phyloP scores from a whole-genome alignment of 2,113 vertebrate genomes.

The Tenrec ecaudatus region DNA sequence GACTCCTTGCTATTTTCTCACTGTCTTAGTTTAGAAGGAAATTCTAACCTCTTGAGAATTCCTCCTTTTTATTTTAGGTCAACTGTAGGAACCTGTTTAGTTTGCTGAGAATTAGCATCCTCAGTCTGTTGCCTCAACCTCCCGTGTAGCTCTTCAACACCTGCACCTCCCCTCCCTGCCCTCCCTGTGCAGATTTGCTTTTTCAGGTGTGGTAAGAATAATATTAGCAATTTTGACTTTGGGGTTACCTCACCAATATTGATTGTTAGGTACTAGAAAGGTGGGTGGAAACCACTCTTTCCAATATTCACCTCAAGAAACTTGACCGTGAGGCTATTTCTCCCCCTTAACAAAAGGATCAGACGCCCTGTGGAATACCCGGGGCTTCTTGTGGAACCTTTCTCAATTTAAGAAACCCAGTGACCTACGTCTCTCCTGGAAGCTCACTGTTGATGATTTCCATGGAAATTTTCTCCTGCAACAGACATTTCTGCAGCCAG shows the following conservation, averaged over 20 bases:
- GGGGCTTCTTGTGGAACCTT: background rate
- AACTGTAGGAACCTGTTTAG: background rate
- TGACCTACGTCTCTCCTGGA: background rate
- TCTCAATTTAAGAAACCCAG: background rate
- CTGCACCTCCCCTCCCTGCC: background rate
- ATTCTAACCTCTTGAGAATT: background rate
- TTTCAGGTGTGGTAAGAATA: background rate
- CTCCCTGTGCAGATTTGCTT: background rate
- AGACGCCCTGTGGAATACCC: background rate
- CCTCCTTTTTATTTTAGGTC: background rate
- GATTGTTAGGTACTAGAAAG: background rate
- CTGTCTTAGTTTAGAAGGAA: slow-evolving; percentile 7
- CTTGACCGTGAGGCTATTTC: background rate
- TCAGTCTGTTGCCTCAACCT: background rate
- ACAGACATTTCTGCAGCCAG: background rate
- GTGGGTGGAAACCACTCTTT: background rate
- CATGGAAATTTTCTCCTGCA: background rate
- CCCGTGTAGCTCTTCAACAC: background rate
- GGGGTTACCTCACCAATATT: background rate
- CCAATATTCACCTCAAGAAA: background rate
- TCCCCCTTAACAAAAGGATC: background rate
- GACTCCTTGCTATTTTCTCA: no score
- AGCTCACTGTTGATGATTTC: background rate
- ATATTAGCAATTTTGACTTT: background rate
- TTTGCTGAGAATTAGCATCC: background rate